These are phyloP conservation scores for Pristionchus arcanus DNA, from an alignment of 2,888 invertebrate genomes.

Conservation along the genomic window DNA sequence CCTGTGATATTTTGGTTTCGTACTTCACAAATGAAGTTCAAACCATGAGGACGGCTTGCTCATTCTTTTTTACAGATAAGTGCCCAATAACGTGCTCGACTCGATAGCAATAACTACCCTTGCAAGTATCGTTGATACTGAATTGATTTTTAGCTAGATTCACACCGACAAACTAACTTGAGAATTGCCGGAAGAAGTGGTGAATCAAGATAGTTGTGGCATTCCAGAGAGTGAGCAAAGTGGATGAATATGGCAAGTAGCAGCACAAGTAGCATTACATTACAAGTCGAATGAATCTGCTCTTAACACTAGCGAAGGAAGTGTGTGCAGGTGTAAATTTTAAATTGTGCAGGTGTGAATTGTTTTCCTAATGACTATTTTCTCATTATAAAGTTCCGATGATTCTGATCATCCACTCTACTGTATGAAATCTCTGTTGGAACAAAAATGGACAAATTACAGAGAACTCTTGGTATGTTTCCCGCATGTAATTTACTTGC, in stretches of 20 bases:
- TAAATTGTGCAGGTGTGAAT: too few species aligned
- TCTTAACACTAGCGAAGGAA: background rate
- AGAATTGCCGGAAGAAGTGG: background rate
- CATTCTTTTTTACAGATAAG: background rate
- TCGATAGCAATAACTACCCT: background rate
- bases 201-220: background rate
- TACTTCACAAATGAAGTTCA: background rate
- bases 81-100: background rate
- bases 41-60: background rate
- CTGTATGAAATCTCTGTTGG: too few species aligned
- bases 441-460: too few species aligned
- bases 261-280: background rate
- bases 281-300: background rate
- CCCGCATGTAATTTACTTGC: background rate
- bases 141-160: background rate
- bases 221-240: background rate
- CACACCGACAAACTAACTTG: background rate
- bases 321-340: background rate
- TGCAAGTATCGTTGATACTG: background rate
- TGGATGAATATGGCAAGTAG: background rate
- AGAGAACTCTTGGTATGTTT: background rate
- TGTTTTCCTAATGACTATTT: too few species aligned
- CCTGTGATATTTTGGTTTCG: background rate
- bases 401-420: too few species aligned
- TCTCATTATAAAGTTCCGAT: too few species aligned